Evolutionary conservation across 2,113 vertebrate species (phyloP).

Genomic region (Spilogale gracilis): DNA sequence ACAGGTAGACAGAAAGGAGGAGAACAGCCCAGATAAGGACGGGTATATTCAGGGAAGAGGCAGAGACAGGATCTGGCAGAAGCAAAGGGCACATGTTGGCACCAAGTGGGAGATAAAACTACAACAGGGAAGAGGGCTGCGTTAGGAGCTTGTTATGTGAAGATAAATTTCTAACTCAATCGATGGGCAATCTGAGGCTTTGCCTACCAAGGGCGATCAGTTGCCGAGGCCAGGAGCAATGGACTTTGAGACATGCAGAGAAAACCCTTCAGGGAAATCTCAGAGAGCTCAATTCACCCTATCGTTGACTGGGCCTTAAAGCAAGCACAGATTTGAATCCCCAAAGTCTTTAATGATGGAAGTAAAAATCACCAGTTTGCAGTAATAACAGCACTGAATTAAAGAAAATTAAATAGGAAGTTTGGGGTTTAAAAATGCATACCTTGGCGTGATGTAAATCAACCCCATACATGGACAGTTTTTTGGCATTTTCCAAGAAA

Average conservation of each 20-base stretch:
- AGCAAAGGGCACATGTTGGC: not conserved
- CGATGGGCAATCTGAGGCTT: not conserved
- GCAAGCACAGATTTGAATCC: not conserved
- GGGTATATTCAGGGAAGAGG: not conserved
- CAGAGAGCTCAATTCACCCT: not conserved
- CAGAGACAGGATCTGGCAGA: not conserved
- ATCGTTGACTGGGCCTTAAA: not conserved
- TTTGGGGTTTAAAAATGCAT: slow-evolving; percentile 42
- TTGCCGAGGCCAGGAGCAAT: not conserved
- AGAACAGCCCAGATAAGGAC: not conserved
- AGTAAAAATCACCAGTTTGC: not conserved
- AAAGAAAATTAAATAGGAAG: not conserved
- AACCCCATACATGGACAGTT: slow-evolving; percentile 98
- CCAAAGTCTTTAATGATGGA: not conserved
- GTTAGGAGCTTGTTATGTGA: not conserved
- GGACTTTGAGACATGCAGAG: not conserved
- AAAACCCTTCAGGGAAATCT: not conserved
- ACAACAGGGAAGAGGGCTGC: not conserved
- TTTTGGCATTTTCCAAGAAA: slow-evolving; percentile 99
- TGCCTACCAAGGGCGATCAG: not conserved
- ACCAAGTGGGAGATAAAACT: not conserved
- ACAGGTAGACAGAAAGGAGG: not conserved
- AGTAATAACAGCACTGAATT: not conserved
- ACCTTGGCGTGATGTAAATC: slow-evolving; percentile 99
- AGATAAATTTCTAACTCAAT: not conserved